phyloP scores from a whole-genome alignment of 1,140 invertebrate species.

The Dufourea novaeangliae region DNA sequence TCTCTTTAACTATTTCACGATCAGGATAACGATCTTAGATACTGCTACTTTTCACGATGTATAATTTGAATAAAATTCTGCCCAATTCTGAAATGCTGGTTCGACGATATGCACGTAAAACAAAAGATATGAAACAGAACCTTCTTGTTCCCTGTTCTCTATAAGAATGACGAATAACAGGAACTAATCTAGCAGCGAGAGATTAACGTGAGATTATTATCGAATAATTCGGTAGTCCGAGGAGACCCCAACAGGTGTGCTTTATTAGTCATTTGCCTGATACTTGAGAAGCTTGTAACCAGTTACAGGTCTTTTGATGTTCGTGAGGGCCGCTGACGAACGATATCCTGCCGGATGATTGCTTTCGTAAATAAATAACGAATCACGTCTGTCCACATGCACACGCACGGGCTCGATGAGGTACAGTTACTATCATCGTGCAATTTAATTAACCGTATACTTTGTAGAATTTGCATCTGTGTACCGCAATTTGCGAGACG shows the following conservation, averaged over 20 bases:
- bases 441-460: constrained; percentile 20
- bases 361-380: constrained; percentile 28
- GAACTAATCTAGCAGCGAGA: not conserved
- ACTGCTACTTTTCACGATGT: no score
- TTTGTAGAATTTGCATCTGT: constrained; percentile 18
- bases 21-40: no score
- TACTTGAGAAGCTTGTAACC: constrained; percentile 27
- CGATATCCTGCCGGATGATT: not conserved
- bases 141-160: not conserved
- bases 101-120: not conserved
- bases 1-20: no score
- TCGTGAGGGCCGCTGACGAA: not conserved
- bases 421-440: constrained; percentile 1
- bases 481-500: not conserved
- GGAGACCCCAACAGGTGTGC: constrained; percentile 1
- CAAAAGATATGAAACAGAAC: not conserved
- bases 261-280: constrained; percentile 35
- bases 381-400: not conserved
- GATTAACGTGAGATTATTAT: constrained; percentile 17
- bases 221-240: constrained; percentile 25
- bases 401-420: not conserved
- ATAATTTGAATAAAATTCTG: no score
- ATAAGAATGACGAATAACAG: not conserved
- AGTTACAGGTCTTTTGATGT: constrained; percentile 34
- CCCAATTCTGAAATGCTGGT: no score